A percentile compares a stretch with the other conserved stretches of the same genome.
Conservation (phyloP, 2,888 invertebrate genomes). For the Phengaris alcon region DNA sequence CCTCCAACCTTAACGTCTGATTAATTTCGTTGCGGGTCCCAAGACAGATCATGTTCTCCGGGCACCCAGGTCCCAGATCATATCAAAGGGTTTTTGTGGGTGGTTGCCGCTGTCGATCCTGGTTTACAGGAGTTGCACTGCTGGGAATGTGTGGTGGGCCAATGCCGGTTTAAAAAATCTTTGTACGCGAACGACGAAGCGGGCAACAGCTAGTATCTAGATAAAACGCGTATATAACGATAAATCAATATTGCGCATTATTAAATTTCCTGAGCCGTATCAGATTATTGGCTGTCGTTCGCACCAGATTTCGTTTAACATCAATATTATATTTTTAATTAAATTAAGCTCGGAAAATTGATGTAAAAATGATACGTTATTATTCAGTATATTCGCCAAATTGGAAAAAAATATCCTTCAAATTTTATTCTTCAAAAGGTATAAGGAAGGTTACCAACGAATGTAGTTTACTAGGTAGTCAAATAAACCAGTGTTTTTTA, state of each 20-base stretch:
- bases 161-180: neutral
- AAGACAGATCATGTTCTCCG: too few species aligned
- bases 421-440: neutral
- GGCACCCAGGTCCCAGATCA: too few species aligned
- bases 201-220: neutral
- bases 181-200: neutral
- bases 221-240: neutral
- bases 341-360: conserved; percentile 14
- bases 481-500: too few species aligned
- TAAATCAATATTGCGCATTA: conserved; percentile 31
- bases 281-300: conserved; percentile 30
- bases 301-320: conserved; percentile 29
- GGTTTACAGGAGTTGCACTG: too few species aligned
- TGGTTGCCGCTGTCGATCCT: too few species aligned
- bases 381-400: neutral
- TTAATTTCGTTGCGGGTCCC: too few species aligned
- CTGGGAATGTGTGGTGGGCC: too few species aligned
- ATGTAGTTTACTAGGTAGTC: too few species aligned
- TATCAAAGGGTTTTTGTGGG: too few species aligned
- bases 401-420: neutral
- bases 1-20: too few species aligned
- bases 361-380: conserved; percentile 8
- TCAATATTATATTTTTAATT: conserved; percentile 26
- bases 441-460: too few species aligned
- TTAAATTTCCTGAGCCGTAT: conserved; percentile 30